phyloP scores from a whole-genome alignment of 2,113 vertebrate species.

The Macroglossus sobrinus region DNA sequence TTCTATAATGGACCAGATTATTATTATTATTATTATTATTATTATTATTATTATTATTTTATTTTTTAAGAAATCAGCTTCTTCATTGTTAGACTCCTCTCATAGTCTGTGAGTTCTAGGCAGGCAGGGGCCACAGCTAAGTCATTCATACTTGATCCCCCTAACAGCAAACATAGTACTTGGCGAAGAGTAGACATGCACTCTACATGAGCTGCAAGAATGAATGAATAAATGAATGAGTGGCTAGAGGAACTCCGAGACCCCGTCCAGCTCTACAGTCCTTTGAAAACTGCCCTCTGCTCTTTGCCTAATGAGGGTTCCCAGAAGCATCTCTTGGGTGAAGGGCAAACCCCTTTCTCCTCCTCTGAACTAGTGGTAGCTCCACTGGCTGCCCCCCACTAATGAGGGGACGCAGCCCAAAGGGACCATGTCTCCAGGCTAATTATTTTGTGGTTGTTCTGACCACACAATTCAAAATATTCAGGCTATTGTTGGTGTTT shows the following conservation, averaged over 20 bases:
- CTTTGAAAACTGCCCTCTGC: neutral
- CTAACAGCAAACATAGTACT: neutral
- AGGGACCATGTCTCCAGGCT: slow-evolving; percentile 58
- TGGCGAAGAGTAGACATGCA: neutral
- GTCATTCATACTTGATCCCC: neutral
- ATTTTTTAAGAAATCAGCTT: neutral
- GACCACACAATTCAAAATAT: slow-evolving; percentile 50
- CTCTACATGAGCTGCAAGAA: neutral
- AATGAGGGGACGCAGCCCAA: slow-evolving; percentile 69
- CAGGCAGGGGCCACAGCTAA: neutral
- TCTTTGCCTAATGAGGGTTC: slow-evolving; percentile 54
- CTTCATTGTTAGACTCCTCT: neutral
- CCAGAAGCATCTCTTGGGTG: slow-evolving; percentile 48
- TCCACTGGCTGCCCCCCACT: neutral
- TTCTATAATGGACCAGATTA: neutral
- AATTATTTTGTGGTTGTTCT: slow-evolving; percentile 62
- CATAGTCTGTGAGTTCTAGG: neutral
- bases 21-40: neutral
- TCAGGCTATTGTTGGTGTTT: slow-evolving; percentile 57
- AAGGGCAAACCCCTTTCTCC: slow-evolving; percentile 28
- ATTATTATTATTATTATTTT: too few relatives aligned
- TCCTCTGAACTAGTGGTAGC: slow-evolving; percentile 40
- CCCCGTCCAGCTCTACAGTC: neutral
- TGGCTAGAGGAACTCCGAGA: neutral
- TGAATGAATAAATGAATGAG: neutral